A percentile compares a stretch with the other conserved stretches of the same genome.
phyloP scores from a whole-genome alignment of 2,888 invertebrate genomes.

The Calameuta pallipes region DNA sequence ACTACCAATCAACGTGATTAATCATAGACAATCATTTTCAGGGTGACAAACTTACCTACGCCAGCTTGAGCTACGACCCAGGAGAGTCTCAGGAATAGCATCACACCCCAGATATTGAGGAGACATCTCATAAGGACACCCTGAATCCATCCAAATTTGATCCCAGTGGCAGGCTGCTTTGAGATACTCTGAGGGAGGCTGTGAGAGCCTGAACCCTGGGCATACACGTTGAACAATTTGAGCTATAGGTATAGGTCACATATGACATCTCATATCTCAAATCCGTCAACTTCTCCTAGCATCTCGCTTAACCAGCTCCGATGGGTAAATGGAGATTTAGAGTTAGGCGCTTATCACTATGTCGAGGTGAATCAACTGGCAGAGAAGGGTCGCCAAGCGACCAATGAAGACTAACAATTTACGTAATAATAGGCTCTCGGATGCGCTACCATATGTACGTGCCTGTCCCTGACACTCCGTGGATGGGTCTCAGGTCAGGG shows the following conservation, averaged over 20 bases:
- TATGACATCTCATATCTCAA: conserved; percentile 1
- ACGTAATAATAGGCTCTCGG: conserved; percentile 47
- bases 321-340: conserved; percentile 45
- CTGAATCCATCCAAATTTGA: conserved; percentile 91
- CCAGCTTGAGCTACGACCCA: conserved; percentile 98
- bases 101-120: conserved; percentile 99
- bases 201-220: background rate
- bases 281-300: conserved; percentile 1
- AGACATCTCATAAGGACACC: conserved; percentile 93
- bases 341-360: conserved; percentile 43
- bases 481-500: background rate
- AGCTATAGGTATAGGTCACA: background rate
- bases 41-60: conserved; percentile 69
- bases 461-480: background rate
- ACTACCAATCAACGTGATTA: background rate
- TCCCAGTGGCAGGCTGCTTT: conserved; percentile 63
- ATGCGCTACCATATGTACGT: background rate
- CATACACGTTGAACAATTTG: background rate
- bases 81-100: conserved; percentile 96
- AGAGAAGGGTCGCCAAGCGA: conserved; percentile 49
- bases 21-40: background rate
- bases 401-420: conserved; percentile 59
- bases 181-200: background rate
- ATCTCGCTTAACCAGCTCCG: conserved; percentile 8
- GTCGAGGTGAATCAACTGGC: conserved; percentile 47